phyloP scores from a whole-genome alignment of 2,888 invertebrate species.

The Balanococcus diminutus region DNA sequence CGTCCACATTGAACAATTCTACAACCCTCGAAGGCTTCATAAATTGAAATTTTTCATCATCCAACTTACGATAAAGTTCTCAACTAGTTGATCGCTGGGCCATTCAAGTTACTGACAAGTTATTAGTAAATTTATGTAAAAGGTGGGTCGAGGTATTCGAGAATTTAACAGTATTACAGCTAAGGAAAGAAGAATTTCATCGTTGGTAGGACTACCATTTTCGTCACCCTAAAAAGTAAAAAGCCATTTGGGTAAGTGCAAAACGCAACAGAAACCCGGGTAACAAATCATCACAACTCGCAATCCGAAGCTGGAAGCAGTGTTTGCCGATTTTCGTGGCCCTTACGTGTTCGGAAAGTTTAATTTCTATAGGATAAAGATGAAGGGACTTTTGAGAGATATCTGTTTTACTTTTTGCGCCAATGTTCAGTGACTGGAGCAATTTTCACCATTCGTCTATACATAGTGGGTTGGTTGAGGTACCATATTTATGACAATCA shows the following conservation, averaged over 20 bases:
- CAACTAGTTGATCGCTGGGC: conserved; percentile 32
- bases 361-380: conserved; percentile 43
- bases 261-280: background rate
- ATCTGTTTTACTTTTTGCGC: conserved; percentile 39
- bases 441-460: conserved; percentile 23
- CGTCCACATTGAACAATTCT: background rate
- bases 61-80: conserved; percentile 8
- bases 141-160: background rate
- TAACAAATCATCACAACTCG: conserved; percentile 38
- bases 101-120: conserved; percentile 25
- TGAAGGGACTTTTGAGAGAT: conserved; percentile 45
- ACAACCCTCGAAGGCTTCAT: conserved; percentile 8
- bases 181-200: background rate
- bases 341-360: conserved; percentile 47
- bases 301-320: background rate
- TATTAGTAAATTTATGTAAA: background rate
- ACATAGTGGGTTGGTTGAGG: background rate
- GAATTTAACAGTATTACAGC: conserved; percentile 18
- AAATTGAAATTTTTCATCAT: background rate
- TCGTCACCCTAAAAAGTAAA: conserved; percentile 26
- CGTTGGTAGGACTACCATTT: background rate
- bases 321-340: conserved; percentile 18
- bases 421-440: conserved; percentile 3
- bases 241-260: conserved; percentile 33
- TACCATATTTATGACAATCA: background rate